Conservation (phyloP, 2,113 vertebrate species). For the Chunga burmeisteri region DNA sequence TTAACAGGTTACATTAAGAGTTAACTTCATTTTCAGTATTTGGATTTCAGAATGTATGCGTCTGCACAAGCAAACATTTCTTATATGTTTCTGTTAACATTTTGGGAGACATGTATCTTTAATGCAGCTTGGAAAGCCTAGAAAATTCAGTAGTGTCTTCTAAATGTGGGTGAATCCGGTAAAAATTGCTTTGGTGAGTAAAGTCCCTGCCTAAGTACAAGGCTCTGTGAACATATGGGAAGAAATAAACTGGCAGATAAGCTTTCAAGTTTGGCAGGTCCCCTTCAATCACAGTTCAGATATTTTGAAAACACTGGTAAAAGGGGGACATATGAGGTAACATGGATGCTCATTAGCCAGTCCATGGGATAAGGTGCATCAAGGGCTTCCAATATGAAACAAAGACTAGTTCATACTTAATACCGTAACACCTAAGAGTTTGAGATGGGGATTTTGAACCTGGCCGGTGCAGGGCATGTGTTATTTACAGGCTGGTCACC, state of each 20-base stretch:
- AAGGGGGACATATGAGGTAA: background rate
- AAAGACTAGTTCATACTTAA: background rate
- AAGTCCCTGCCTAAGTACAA: background rate
- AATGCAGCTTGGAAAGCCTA: background rate
- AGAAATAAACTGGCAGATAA: background rate
- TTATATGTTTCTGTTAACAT: background rate
- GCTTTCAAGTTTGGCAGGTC: background rate
- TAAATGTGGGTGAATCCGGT: background rate
- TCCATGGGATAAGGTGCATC: background rate
- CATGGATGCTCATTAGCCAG: background rate
- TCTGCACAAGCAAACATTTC: background rate
- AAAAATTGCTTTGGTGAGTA: background rate
- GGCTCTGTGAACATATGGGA: background rate
- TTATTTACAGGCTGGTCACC: background rate
- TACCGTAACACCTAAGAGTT: background rate
- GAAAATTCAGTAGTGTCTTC: background rate
- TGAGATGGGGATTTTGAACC: background rate
- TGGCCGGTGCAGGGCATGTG: fast-evolving
- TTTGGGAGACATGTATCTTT: background rate
- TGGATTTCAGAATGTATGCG: background rate
- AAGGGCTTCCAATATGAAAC: background rate
- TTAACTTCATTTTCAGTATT: background rate
- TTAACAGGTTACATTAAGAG: too few species aligned
- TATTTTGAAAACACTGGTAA: background rate
- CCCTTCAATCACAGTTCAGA: background rate